Evolutionary conservation across 2,888 invertebrate species (phyloP).

Genomic region (Cabera pusaria): DNA sequence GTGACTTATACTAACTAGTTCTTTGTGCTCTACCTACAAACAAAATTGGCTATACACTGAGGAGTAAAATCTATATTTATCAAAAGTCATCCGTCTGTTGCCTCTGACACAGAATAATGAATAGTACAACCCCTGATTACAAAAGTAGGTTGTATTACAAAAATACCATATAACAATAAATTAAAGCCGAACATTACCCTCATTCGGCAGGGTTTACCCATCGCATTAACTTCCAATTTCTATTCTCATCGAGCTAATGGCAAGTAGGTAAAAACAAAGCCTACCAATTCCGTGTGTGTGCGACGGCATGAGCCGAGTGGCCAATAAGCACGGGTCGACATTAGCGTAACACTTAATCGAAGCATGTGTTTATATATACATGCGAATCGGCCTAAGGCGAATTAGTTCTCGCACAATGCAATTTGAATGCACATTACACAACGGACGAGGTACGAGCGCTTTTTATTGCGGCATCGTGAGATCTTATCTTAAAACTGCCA

Average conservation of each 20-base stretch:
- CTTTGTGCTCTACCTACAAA: no score
- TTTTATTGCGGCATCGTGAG: conserved; percentile 83
- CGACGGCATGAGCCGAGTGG: conserved; percentile 46
- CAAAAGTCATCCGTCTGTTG: no score
- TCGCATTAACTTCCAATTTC: conserved; percentile 30
- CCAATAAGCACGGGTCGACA: conserved; percentile 56
- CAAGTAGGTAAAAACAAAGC: conserved; percentile 26
- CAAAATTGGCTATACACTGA: no score
- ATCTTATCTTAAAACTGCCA: conserved; percentile 82
- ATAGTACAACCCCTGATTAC: conserved; percentile 11
- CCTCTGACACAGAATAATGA: no score
- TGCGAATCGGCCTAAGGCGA: conserved; percentile 82
- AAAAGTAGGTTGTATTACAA: conserved; percentile 13
- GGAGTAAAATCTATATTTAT: no score
- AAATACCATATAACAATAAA: conserved; percentile 14
- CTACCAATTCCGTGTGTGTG: conserved; percentile 41
- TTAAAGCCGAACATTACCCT: conserved; percentile 25
- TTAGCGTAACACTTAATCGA: conserved; percentile 73
- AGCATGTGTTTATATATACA: conserved; percentile 82
- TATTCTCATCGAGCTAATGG: conserved; percentile 31
- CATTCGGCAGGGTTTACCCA: conserved; percentile 26
- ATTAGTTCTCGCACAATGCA: conserved; percentile 84
- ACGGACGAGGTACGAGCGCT: conserved; percentile 80
- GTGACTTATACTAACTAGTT: no score
- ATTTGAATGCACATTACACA: conserved; percentile 84